Evolutionary conservation across 2,113 vertebrate species (phyloP).

Genomic region (Nansenia antarctica): DNA sequence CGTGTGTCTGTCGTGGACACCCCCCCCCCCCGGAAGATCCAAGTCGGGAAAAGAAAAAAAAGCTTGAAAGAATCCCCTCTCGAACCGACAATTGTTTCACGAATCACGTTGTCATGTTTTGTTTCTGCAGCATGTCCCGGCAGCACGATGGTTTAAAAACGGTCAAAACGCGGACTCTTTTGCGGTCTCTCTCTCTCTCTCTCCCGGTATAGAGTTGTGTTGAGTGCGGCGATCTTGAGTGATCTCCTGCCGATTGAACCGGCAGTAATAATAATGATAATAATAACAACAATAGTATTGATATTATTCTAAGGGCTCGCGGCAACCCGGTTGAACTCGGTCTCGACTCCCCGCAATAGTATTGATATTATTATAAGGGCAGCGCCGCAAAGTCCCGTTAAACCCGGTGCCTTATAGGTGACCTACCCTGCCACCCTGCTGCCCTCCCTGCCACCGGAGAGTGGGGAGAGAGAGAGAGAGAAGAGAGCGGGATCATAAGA

Average conservation of each 20-base stretch:
- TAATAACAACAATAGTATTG: no score
- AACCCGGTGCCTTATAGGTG: constrained; percentile 47
- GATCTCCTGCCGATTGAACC: constrained; percentile 72
- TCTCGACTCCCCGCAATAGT: constrained; percentile 74
- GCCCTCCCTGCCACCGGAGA: constrained; percentile 52
- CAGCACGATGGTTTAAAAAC: no score
- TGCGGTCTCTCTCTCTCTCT: no score
- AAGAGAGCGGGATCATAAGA: constrained; percentile 46
- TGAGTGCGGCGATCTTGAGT: constrained; percentile 58
- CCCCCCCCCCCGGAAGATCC: constrained; percentile 14
- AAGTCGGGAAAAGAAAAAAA: constrained; percentile 6
- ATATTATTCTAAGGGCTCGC: constrained; percentile 28
- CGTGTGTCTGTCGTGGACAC: neutral
- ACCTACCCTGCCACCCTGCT: constrained; percentile 67
- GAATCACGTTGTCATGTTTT: constrained; percentile 63
- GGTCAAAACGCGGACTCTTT: neutral
- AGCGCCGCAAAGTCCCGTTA: constrained; percentile 59
- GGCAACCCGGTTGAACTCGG: constrained; percentile 31
- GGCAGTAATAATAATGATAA: no score
- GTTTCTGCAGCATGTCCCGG: neutral
- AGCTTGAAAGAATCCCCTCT: constrained; percentile 30
- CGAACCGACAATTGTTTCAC: constrained; percentile 48
- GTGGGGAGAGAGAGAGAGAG: constrained; percentile 19
- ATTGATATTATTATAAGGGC: no score
- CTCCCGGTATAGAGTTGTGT: constrained; percentile 48